Conservation (phyloP, 2,113 vertebrate species). For the Notarius lentiginosus region DNA sequence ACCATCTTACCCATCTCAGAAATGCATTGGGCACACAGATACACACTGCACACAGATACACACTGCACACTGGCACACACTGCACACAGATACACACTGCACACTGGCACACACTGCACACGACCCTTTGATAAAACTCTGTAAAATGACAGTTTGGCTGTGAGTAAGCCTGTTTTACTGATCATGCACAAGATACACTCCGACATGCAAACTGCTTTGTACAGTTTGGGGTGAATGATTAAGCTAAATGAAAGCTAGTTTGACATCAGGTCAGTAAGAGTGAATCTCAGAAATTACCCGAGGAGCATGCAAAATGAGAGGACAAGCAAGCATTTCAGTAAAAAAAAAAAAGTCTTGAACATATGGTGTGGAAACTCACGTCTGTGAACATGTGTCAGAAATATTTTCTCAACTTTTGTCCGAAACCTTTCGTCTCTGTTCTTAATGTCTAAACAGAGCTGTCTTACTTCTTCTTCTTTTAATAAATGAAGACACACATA, state of each 20-base stretch:
- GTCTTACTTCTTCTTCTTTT: neutral
- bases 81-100: no score
- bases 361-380: no score
- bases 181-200: conserved; percentile 2
- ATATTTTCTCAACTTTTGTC: neutral
- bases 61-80: no score
- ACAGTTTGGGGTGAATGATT: neutral
- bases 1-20: no score
- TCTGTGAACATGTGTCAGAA: neutral
- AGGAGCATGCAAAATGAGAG: no score
- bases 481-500: conserved; percentile 1
- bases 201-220: neutral
- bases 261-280: neutral
- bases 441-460: conserved; percentile 19
- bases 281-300: neutral
- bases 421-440: neutral
- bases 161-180: neutral
- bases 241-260: neutral
- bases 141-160: conserved; percentile 7
- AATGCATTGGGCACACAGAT: no score
- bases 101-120: neutral
- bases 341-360: neutral
- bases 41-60: no score
- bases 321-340: neutral
- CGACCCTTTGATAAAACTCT: neutral